Evolutionary conservation across 2,113 vertebrate species (phyloP).

Genomic region (Vulpes vulpes): DNA sequence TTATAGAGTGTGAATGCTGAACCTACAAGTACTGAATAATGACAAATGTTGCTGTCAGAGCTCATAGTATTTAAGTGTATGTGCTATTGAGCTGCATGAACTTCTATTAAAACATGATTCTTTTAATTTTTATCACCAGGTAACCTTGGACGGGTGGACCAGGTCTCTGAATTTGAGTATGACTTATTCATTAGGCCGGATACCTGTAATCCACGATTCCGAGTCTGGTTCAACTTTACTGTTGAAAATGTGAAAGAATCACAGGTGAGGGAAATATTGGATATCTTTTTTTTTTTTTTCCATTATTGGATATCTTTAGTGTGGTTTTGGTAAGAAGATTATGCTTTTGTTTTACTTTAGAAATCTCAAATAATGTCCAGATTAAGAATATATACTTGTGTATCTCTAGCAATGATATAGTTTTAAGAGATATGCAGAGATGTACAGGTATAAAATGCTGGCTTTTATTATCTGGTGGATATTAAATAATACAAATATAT

Average conservation of each 20-base stretch:
- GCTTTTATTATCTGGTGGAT: neutral
- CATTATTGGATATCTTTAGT: neutral
- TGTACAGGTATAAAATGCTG: neutral
- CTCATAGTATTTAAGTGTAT: slow-evolving; percentile 23
- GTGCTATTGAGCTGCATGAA: neutral
- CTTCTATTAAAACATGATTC: neutral
- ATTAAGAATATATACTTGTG: neutral
- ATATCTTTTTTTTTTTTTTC: too few relatives aligned
- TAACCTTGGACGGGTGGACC: slow-evolving; percentile 96
- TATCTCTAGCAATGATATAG: neutral
- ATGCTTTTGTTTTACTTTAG: slow-evolving; percentile 42
- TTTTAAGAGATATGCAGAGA: slow-evolving; percentile 20
- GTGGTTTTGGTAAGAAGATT: slow-evolving; percentile 42
- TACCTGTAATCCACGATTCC: slow-evolving; percentile 98
- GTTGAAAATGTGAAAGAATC: slow-evolving; percentile 97
- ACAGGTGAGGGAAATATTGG: slow-evolving; percentile 89
- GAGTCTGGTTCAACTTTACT: slow-evolving; percentile 99
- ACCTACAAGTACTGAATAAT: neutral
- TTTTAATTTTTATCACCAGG: slow-evolving; percentile 86
- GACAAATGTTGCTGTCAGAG: neutral
- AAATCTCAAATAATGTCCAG: neutral
- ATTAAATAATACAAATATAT: slow-evolving; percentile 49
- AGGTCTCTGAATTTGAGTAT: slow-evolving; percentile 97
- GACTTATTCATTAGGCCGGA: slow-evolving; percentile 98
- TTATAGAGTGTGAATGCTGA: neutral